Base-by-base conservation (phyloP, 1,140 invertebrate species). In the Bicyclus anynana region DNA sequence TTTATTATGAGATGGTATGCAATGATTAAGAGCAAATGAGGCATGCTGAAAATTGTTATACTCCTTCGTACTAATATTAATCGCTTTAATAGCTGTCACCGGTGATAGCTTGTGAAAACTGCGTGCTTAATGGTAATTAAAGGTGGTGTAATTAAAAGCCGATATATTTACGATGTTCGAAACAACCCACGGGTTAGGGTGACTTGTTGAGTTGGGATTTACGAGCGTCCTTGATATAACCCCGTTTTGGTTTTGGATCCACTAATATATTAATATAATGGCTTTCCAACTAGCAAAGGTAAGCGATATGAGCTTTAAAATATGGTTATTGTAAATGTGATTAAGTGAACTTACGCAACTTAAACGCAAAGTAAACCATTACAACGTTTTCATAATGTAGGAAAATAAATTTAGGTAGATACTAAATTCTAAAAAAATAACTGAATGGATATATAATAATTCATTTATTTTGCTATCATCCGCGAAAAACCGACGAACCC, bases 131-230 rank as follows among this genome's bases (percentile, higher is more conserved):
- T 53, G 54, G 67, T 71, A 73, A 80, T 82, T 82, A 80, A 72
- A 80, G 66, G 65, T 67, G 53, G 68, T 67, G 47, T 76, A 84
- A 84, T 84, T 81, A 85, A 77, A 81, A 75, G 70, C 69, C 73
- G 67, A 80, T 84, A 81, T 76, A 77, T 81, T 84, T 75, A 76
- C 75, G 68, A 74, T 69, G 65, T 65, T 68, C 71, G 51, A 80
- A 76, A 81, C 76, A 75, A 80, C 65, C 63, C 67, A 74, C 10
- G 73, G 27, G 69, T 21, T 14, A 67, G 55, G 56, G 68, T 65
- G 66, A 52, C 59, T 55, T 56, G 53, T 63, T 69, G 62, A 62
- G 51, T 56, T 44, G 62, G 74, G 59, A 84, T 80, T 73, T 77
- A 82, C 60, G 40, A 53, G 35, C 73, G 74, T 76, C 72, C 71